Percentiles rank a stretch among this genome's conserved stretches.
These are phyloP conservation scores for Himalopsyche anomala DNA, from an alignment of 2,888 invertebrate species.

Conservation along the genomic window DNA sequence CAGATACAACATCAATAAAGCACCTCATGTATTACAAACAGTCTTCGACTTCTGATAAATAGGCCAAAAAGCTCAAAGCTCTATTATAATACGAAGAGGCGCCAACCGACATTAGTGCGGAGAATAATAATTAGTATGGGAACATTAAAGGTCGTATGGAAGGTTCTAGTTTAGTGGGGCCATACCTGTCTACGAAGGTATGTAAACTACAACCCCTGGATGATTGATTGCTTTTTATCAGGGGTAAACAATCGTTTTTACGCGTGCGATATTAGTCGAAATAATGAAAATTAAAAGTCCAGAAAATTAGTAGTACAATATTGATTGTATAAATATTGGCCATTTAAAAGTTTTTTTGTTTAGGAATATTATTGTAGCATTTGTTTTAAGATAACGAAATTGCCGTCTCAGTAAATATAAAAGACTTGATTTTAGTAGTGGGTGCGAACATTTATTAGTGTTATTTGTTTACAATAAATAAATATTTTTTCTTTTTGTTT, in stretches of 20 bases:
- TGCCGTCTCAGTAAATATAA: too few species aligned
- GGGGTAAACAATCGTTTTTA: background rate
- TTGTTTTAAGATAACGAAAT: too few species aligned
- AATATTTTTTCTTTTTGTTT: too few species aligned
- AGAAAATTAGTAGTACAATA: too few species aligned
- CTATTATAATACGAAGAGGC: constrained; percentile 28
- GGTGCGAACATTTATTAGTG: too few species aligned
- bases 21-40: background rate
- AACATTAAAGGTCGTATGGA: constrained; percentile 42
- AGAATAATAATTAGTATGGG: constrained; percentile 42
- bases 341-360: too few species aligned
- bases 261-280: background rate
- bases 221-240: constrained; percentile 37
- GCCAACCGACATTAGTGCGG: constrained; percentile 38
- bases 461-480: too few species aligned
- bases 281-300: too few species aligned
- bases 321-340: too few species aligned
- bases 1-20: too few species aligned
- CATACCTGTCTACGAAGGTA: constrained; percentile 32
- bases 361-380: too few species aligned
- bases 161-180: constrained; percentile 43
- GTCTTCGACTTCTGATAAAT: constrained; percentile 13
- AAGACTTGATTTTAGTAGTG: too few species aligned
- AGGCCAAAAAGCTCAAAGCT: constrained; percentile 31
- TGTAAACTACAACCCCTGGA: constrained; percentile 35